A percentile compares a stretch with the other conserved stretches of the same genome.
Evolutionary conservation across 2,113 vertebrate species (phyloP).

Genomic region (Colius striatus): DNA sequence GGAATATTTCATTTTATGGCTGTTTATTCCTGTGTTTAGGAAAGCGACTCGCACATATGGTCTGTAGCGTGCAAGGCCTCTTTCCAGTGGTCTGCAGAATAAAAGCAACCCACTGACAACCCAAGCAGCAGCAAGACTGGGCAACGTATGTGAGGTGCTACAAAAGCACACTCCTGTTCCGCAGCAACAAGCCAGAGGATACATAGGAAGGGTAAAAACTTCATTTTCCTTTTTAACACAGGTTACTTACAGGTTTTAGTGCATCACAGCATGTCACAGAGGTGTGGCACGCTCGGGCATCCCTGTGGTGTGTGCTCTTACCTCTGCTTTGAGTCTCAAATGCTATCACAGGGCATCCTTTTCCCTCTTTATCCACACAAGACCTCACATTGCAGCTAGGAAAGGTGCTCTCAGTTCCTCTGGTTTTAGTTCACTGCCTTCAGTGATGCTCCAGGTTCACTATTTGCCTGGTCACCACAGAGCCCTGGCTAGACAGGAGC

Average conservation of each 20-base stretch:
- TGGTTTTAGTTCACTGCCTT: background rate
- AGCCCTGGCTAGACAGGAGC: background rate
- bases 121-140: background rate
- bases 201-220: background rate
- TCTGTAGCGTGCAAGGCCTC: background rate
- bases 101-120: background rate
- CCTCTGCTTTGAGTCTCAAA: background rate
- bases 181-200: background rate
- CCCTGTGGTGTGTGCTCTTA: accelerated
- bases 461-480: background rate
- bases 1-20: slow-evolving; percentile 6
- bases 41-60: background rate
- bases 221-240: background rate
- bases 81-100: background rate
- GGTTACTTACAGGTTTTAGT: background rate
- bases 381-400: background rate
- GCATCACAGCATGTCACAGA: background rate
- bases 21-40: background rate
- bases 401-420: background rate
- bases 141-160: background rate
- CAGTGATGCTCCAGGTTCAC: background rate
- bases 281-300: accelerated
- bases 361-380: background rate
- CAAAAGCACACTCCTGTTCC: background rate
- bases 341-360: background rate